Percentiles rank a stretch among this genome's conserved stretches.
phyloP scores from a whole-genome alignment of 1,140 invertebrate species.

The Orchestia grillus region DNA sequence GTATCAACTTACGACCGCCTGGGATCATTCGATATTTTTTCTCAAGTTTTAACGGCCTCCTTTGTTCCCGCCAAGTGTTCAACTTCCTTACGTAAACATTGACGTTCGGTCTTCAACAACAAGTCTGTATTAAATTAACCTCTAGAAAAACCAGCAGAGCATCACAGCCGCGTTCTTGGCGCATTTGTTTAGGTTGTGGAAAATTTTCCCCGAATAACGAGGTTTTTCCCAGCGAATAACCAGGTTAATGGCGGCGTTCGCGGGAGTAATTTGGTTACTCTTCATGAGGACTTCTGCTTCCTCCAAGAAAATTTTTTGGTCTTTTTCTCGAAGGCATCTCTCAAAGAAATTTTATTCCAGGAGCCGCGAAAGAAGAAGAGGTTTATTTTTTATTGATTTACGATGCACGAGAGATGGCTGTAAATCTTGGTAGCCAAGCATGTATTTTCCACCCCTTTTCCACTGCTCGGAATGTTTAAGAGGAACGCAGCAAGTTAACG shows the following conservation, averaged over 20 bases:
- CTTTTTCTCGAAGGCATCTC: not conserved
- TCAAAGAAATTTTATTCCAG: not conserved
- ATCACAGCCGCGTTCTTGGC: not conserved
- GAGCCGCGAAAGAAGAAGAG: not conserved
- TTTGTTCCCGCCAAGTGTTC: not conserved
- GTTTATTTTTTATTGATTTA: not conserved
- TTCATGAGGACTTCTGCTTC: not conserved
- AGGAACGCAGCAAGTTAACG: not conserved
- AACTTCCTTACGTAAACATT: not conserved
- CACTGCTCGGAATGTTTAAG: not conserved
- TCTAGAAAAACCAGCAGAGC: not conserved
- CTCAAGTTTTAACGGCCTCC: not conserved
- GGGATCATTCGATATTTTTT: not conserved
- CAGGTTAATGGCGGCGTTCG: not conserved
- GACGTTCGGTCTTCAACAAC: not conserved
- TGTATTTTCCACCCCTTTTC: not conserved
- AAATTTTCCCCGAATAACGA: not conserved
- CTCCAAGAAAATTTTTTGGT: not conserved
- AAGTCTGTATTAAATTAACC: not conserved
- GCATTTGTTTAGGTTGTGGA: not conserved
- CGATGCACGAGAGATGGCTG: not conserved
- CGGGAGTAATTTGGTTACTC: not conserved
- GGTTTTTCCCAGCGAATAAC: not conserved
- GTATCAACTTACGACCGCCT: not conserved
- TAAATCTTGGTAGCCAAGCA: not conserved